Base-by-base conservation (phyloP, 1,140 invertebrate species). In the Plectrocnemia conspersa region DNA sequence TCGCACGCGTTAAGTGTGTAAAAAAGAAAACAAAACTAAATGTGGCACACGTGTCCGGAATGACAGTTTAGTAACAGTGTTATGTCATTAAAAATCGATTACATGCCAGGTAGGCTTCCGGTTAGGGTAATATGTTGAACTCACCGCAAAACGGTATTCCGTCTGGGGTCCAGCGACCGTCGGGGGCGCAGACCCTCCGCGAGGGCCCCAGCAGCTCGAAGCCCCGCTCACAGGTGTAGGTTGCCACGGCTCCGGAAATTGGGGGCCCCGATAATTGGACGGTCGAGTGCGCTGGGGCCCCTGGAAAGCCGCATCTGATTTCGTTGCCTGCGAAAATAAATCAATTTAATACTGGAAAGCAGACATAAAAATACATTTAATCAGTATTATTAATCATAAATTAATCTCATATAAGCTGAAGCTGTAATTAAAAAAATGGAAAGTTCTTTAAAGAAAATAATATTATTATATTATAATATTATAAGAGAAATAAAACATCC, bases 91-190 rank as follows among this genome's bases (percentile, higher is more conserved):
- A n/a, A n/a, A n/a, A n/a, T n/a, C n/a, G n/a, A n/a, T n/a, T n/a
- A n/a, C n/a, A n/a, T n/a, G n/a, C n/a, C n/a, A n/a, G n/a, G n/a
- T n/a, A n/a, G n/a, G n/a, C n/a, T n/a, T n/a, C n/a, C n/a, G n/a
- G n/a, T n/a, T n/a, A n/a, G n/a, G n/a, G n/a, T n/a, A 32, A 32
- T 9, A 27, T 33, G n/a, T 38, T 36, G 18, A 29, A 85, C 86
- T 92, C 73, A 94, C 92, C 92, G 71, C 92, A 96, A 73, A 95
- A 95, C 13, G 92, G 92, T 52, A 95, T 89, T 48, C 91, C 91
- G 65, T 90, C 86, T 0, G 92, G 93, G n/a, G 79, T 74, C 93
- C 93, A 97, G 24, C 78, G 81, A 1, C 86, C 88, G 63, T 88
- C 82, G 0, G 68, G 56, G 18, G 81, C 79, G 65, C 93, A 96